A percentile compares a stretch with the other conserved stretches of the same genome.
These are phyloP conservation scores for Flexamia atlantica DNA, from an alignment of 2,888 invertebrate species.

Conservation along the genomic window DNA sequence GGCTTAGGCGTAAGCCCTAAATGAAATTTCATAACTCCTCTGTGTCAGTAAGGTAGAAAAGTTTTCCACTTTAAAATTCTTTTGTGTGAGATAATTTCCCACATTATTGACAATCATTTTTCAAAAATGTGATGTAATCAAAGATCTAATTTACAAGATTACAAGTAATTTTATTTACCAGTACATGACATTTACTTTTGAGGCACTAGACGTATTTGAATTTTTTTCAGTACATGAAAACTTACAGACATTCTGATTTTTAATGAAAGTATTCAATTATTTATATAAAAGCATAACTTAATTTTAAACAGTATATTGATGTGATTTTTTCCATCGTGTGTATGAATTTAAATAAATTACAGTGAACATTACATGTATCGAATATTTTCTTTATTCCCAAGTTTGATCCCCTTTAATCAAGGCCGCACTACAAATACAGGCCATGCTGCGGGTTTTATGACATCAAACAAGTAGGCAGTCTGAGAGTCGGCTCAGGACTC, in stretches of 20 bases:
- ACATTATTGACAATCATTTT: background rate
- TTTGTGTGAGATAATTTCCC: background rate
- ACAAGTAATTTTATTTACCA: background rate
- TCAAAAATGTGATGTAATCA: background rate
- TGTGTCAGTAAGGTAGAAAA: background rate
- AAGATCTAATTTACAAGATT: background rate
- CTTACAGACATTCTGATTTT: background rate
- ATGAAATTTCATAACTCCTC: background rate
- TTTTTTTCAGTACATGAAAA: background rate
- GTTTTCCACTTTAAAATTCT: background rate
- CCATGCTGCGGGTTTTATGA: too few species aligned
- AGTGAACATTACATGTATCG: conserved; percentile 34
- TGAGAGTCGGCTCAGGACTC: too few species aligned
- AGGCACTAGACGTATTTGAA: background rate
- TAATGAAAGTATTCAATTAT: background rate
- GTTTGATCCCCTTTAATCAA: too few species aligned
- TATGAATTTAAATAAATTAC: conserved; percentile 61
- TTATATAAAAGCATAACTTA: background rate
- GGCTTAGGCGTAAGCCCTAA: too few species aligned
- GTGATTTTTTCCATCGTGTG: conserved; percentile 55
- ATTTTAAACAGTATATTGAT: conserved; percentile 47
- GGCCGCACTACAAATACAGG: too few species aligned
- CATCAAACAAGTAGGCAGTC: too few species aligned
- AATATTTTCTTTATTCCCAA: too few species aligned
- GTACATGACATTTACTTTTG: background rate